Conservation (phyloP, 2,113 vertebrate genomes). For the Herpetotheres cachinnans region DNA sequence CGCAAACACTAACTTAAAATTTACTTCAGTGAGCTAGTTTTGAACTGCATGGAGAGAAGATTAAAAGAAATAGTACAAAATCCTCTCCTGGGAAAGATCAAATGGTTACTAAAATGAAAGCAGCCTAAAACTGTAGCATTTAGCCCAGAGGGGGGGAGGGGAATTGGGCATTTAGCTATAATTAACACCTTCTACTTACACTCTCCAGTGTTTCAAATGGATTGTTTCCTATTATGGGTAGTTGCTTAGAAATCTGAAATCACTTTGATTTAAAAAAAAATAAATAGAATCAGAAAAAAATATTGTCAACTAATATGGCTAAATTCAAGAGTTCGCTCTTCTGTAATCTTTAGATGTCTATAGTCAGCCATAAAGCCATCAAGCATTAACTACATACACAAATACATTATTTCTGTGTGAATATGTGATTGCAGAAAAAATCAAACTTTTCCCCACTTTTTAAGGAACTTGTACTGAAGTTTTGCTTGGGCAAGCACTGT, state of each 20-base stretch:
- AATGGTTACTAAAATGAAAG: constrained; percentile 65
- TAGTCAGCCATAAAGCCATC: not conserved
- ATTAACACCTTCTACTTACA: constrained; percentile 62
- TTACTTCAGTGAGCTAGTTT: constrained; percentile 44
- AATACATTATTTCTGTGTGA: not conserved
- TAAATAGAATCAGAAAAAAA: not conserved
- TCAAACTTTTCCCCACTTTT: not conserved
- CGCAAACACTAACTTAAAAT: constrained; percentile 32
- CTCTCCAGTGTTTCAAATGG: not conserved
- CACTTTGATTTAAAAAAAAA: not conserved
- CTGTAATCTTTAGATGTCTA: not conserved
- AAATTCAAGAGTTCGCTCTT: not conserved
- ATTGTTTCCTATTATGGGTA: constrained; percentile 16
- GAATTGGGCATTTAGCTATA: constrained; percentile 44
- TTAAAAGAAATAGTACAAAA: constrained; percentile 62
- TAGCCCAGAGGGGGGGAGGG: not conserved
- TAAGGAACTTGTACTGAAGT: not conserved
- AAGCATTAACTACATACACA: not conserved
- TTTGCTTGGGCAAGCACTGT: not conserved
- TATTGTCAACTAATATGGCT: not conserved
- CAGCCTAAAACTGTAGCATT: constrained; percentile 26
- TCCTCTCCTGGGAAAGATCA: constrained; percentile 67
- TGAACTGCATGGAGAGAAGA: constrained; percentile 53
- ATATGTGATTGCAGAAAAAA: not conserved
- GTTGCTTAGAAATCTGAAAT: constrained; percentile 21